phyloP scores from a whole-genome alignment of 2,113 vertebrate species.

The Isurus oxyrinchus region DNA sequence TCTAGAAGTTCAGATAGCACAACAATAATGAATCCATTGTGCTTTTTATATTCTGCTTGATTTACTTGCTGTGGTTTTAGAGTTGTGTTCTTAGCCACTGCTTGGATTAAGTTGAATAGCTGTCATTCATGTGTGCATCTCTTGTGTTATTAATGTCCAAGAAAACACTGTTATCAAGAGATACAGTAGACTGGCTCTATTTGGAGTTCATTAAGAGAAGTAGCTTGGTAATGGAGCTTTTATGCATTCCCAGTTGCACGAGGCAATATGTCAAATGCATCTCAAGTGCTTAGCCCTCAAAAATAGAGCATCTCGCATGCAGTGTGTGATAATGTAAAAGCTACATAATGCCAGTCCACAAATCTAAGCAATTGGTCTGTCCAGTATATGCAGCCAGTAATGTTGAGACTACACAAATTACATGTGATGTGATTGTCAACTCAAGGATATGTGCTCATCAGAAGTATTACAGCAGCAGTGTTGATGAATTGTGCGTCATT shows the following conservation, averaged over 20 bases:
- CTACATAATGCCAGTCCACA: neutral
- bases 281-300: neutral
- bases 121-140: neutral
- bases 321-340: neutral
- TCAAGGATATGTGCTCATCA: neutral
- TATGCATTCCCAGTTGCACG: neutral
- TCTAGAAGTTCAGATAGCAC: slow-evolving; percentile 25
- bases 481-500: neutral
- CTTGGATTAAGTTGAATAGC: neutral
- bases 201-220: neutral
- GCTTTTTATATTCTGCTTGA: neutral
- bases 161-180: neutral
- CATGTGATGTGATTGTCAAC: neutral
- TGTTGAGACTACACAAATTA: neutral
- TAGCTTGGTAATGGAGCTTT: neutral
- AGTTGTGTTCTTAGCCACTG: neutral
- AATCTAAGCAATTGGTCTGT: neutral
- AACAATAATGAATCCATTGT: slow-evolving; percentile 20
- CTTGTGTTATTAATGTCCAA: neutral
- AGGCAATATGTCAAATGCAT: neutral
- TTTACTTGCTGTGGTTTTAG: neutral
- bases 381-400: neutral
- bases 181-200: neutral
- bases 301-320: neutral
- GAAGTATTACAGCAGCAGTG: neutral